These are phyloP conservation scores for Oligia fasciuncula DNA, from an alignment of 2,888 invertebrate species.

Conservation along the genomic window DNA sequence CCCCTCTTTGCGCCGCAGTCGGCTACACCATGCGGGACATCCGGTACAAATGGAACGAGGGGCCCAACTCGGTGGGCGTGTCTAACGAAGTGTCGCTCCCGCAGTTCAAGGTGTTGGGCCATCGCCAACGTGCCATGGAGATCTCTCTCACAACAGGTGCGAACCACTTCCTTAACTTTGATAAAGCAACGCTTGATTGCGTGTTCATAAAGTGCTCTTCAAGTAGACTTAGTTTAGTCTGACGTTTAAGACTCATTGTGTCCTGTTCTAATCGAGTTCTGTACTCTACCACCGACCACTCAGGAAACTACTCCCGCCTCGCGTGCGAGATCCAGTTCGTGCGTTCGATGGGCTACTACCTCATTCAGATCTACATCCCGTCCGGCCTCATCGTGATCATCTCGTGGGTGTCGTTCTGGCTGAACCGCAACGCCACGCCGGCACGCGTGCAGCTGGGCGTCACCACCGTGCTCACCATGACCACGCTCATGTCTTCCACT, in stretches of 20 bases:
- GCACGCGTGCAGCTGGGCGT: slow-evolving; percentile 97
- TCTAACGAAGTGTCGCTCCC: slow-evolving; percentile 97
- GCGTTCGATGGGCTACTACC: slow-evolving; percentile 98
- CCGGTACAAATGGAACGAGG: slow-evolving; percentile 98
- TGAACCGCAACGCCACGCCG: slow-evolving; percentile 97
- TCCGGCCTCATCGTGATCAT: slow-evolving; percentile 98
- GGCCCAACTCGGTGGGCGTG: slow-evolving; percentile 97
- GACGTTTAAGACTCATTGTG: background rate
- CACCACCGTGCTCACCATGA: slow-evolving; percentile 98
- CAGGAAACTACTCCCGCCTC: slow-evolving; percentile 98
- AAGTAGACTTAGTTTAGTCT: slow-evolving; percentile 12
- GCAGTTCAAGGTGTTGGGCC: slow-evolving; percentile 98
- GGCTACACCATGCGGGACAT: slow-evolving; percentile 99
- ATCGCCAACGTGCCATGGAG: slow-evolving; percentile 97
- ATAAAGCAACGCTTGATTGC: slow-evolving; percentile 16
- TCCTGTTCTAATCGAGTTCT: slow-evolving; percentile 17
- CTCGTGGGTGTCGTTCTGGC: slow-evolving; percentile 98
- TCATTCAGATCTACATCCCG: slow-evolving; percentile 99
- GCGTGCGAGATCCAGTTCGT: slow-evolving; percentile 98
- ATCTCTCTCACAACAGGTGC: slow-evolving; percentile 98
- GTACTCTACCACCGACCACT: slow-evolving; percentile 24
- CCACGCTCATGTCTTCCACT: slow-evolving; percentile 98
- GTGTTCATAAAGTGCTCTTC: slow-evolving; percentile 8
- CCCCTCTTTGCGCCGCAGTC: slow-evolving; percentile 90
- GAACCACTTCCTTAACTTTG: slow-evolving; percentile 38